These are phyloP conservation scores for Eulimnadia texana DNA, from an alignment of 1,140 invertebrate genomes.

Conservation along the genomic window DNA sequence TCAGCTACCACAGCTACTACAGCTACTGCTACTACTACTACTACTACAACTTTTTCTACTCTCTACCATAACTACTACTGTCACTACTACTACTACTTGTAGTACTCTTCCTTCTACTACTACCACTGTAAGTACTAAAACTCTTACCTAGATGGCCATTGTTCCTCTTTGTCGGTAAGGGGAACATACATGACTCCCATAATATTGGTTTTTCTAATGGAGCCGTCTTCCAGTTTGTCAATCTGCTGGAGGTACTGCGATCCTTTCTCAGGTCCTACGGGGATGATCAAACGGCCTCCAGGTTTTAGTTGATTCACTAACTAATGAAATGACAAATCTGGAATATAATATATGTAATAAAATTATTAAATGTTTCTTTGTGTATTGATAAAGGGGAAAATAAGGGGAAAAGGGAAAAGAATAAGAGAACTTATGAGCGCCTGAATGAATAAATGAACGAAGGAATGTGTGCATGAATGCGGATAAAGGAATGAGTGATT, in stretches of 20 bases:
- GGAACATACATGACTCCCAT: conserved; percentile 97
- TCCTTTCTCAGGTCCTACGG: conserved; percentile 67
- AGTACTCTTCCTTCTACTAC: background rate
- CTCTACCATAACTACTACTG: too few relatives aligned
- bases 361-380: conserved; percentile 4
- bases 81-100: background rate
- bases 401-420: conserved; percentile 9
- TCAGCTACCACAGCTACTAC: too few relatives aligned
- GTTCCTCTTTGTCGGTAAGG: conserved; percentile 70
- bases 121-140: background rate
- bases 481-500: too few relatives aligned
- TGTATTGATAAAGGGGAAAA: background rate
- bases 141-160: conserved; percentile 38
- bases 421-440: too few relatives aligned
- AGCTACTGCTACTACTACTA: too few relatives aligned
- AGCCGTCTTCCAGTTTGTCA: conserved; percentile 72
- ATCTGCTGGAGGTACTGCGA: conserved; percentile 73
- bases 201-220: conserved; percentile 55
- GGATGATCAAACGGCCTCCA: conserved; percentile 80
- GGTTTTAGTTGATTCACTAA: conserved; percentile 54
- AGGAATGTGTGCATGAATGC: too few relatives aligned
- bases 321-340: conserved; percentile 28
- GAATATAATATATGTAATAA: background rate
- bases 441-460: too few relatives aligned
- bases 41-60: too few relatives aligned